Conservation (phyloP, 2,113 vertebrate species). For the Chaetorhynchus papuensis region DNA sequence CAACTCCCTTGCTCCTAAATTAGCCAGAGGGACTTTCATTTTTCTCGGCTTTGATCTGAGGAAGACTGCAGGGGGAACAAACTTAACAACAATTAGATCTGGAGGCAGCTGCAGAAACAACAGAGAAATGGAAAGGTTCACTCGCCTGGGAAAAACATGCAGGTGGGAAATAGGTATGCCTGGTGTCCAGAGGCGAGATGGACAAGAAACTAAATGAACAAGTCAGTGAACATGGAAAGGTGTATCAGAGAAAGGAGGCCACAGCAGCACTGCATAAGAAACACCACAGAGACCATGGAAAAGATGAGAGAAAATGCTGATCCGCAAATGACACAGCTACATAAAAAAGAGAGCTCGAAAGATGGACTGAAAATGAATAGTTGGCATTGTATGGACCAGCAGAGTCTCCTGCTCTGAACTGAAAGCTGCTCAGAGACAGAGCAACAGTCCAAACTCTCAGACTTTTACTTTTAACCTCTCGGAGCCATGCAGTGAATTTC, state of each 20-base stretch:
- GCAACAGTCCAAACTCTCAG: not conserved
- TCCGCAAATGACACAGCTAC: not conserved
- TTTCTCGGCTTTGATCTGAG: conserved; percentile 30
- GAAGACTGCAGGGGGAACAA: conserved; percentile 43
- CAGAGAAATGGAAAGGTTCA: not conserved
- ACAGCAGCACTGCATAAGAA: not conserved
- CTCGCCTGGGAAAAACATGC: conserved; percentile 5
- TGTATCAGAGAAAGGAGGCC: not conserved
- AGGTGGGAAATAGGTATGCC: not conserved
- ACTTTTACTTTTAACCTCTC: not conserved
- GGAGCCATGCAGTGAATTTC: not conserved
- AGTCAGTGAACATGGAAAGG: not conserved
- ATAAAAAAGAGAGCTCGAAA: not conserved
- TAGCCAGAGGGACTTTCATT: conserved; percentile 39
- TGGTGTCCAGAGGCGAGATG: not conserved
- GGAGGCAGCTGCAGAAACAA: not conserved
- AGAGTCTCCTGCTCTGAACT: not conserved
- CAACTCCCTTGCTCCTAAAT: conserved; percentile 15
- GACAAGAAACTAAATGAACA: not conserved
- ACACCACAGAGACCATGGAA: not conserved
- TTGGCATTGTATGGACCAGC: not conserved
- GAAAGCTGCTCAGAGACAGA: not conserved
- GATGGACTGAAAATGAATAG: not conserved
- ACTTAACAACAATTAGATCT: conserved; percentile 14
- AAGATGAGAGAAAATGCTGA: not conserved